These are phyloP conservation scores for Ammodytes marinus DNA, from an alignment of 2,113 vertebrate genomes.

Conservation along the genomic window DNA sequence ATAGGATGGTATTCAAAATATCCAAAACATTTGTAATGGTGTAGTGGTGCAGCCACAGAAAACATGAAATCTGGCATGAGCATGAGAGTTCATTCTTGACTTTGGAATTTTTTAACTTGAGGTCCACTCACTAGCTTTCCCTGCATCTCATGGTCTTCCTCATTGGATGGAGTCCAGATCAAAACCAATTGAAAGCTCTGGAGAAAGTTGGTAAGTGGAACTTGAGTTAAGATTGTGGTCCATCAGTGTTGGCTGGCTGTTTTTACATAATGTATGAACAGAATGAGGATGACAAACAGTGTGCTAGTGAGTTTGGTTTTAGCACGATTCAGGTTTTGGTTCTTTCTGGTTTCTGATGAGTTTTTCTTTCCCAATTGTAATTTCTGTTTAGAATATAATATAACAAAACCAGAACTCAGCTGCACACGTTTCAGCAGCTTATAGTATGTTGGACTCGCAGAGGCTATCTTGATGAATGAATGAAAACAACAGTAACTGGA, in stretches of 20 bases:
- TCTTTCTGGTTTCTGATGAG: not conserved
- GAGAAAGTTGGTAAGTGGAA: not conserved
- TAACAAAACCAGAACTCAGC: conserved; percentile 20
- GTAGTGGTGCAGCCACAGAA: not conserved
- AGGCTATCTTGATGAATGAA: conserved; percentile 46
- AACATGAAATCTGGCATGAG: not conserved
- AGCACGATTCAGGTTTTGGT: not conserved
- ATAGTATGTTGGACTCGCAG: not conserved
- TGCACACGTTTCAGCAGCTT: conserved; percentile 2
- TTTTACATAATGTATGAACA: not conserved
- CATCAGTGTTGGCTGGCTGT: not conserved
- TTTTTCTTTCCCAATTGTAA: not conserved
- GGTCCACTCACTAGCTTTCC: not conserved
- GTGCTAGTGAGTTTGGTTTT: no score
- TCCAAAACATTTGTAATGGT: not conserved
- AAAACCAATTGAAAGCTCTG: not conserved
- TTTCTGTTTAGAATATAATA: not conserved
- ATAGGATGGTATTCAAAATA: not conserved
- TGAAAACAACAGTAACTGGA: conserved; percentile 47
- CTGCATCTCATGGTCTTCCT: not conserved
- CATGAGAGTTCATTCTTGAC: not conserved
- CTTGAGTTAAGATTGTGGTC: not conserved
- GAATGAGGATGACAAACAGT: not conserved
- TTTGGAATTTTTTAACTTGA: not conserved
- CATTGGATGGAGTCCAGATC: not conserved